Evolutionary conservation across 37 sponge, comb jelly and placozoan genomes (phyloP), one percentile per base, ranked within the genome.

Genomic region (Petrosia ficiformis): DNA sequence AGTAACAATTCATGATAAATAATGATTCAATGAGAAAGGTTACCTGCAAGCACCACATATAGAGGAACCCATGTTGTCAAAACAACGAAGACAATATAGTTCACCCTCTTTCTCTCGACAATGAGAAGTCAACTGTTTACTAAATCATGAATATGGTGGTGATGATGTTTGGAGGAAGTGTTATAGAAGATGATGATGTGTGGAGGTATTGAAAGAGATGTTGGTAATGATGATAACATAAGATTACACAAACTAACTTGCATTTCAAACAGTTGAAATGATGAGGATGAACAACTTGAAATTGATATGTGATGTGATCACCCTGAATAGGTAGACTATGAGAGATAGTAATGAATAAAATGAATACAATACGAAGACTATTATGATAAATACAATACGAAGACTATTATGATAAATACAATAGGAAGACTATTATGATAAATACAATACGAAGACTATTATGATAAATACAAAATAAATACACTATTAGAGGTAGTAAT

Each of bases 221-320:
- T 32, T 39, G 38, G 2, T 26, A 29, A n/a, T 16, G 22, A 22
- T 68, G 37, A 35, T 42, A n/a, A 24, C 25, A n/a, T 42, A 39
- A 71, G 26, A n/a, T 4, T n/a, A 29, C 6, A 16, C 19, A 16
- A 1, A 59, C 89, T 87, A 44, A 94, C 94, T 64, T 63, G 75
- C 96, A 97, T 44, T 89, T 82, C 54, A 72, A 64, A 77, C 99
- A 98, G 72, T 93, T 87, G 84, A 95, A 98, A 72, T 98, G 99
- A 29, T 93, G 84, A 16, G 96, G 86, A 58, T 98, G 99, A 19
- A 89, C 91, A 43, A 78, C 76, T 74, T 92, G 84, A 37, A 82
- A 88, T 73, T 87, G 82, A 75, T 89, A 87, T 36, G 86, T 90
- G 33, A 96, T 84, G 67, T 83, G 82, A 16, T 90, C 97, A 0